These are phyloP conservation scores for Hirundo rustica DNA, from an alignment of 2,797 vertebrate species.

Conservation along the genomic window DNA sequence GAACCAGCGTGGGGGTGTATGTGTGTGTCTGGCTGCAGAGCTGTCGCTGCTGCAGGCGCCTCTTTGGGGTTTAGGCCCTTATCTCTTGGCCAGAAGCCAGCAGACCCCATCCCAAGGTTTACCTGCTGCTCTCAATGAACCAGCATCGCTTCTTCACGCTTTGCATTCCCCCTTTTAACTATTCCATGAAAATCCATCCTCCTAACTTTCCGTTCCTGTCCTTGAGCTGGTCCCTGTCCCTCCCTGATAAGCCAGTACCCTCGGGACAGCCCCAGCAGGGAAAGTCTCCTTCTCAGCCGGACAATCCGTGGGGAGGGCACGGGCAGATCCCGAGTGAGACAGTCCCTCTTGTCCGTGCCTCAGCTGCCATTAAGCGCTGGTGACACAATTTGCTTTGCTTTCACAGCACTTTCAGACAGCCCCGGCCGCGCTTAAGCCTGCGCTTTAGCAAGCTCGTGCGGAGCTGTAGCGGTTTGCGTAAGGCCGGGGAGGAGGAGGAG, in stretches of 20 bases:
- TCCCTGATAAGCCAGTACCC: background rate
- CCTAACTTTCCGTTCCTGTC: background rate
- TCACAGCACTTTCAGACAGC: background rate
- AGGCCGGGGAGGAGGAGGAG: slow-evolving; percentile 50
- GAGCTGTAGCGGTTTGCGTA: background rate
- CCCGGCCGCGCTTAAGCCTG: background rate
- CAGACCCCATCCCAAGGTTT: background rate
- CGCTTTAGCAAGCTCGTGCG: background rate
- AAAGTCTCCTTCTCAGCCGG: background rate
- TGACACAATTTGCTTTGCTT: background rate
- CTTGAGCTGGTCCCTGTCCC: background rate
- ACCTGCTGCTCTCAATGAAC: background rate
- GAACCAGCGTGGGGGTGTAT: background rate
- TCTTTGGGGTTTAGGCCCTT: background rate
- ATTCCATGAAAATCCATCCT: background rate
- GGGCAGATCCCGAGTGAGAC: background rate
- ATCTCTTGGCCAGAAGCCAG: background rate
- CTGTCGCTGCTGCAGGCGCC: background rate
- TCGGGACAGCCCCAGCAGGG: background rate
- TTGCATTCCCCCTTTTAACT: background rate
- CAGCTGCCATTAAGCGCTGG: background rate
- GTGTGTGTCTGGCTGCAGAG: background rate
- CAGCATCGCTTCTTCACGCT: background rate
- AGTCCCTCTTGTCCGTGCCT: background rate
- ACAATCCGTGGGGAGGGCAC: background rate